Percentiles rank a stretch among this genome's conserved stretches.
Evolutionary conservation across 1,140 invertebrate genomes (phyloP).

Genomic region (Drosophila sp.): DNA sequence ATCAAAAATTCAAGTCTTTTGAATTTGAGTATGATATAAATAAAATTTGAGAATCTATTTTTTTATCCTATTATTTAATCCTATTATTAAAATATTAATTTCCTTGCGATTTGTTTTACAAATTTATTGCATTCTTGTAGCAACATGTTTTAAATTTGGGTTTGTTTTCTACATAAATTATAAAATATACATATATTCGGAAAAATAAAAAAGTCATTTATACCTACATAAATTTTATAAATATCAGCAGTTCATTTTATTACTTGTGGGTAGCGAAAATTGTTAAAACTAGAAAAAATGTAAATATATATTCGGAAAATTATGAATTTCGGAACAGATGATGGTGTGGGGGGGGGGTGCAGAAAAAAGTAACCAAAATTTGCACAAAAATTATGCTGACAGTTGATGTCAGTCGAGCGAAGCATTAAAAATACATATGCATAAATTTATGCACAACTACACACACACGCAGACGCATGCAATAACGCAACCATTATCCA

Average conservation of each 20-base stretch:
- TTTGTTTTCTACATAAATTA: not conserved
- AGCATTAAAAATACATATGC: conserved; percentile 79
- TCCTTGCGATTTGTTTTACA: too few relatives aligned
- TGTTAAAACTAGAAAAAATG: conserved; percentile 31
- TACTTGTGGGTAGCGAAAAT: not conserved
- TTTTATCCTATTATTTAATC: too few relatives aligned
- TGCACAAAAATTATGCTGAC: conserved; percentile 73
- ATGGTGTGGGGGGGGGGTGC: not conserved
- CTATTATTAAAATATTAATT: too few relatives aligned
- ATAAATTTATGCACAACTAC: conserved; percentile 73
- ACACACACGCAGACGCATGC: conserved; percentile 30
- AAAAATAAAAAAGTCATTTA: conserved; percentile 7
- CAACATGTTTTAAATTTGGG: too few relatives aligned
- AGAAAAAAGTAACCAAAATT: conserved; percentile 49
- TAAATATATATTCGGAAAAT: conserved; percentile 30
- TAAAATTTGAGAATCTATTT: too few relatives aligned
- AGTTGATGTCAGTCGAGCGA: conserved; percentile 75
- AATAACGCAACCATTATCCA: conserved; percentile 2
- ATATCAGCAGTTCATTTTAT: conserved; percentile 1
- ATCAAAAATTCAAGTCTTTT: too few relatives aligned
- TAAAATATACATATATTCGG: not conserved
- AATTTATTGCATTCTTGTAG: too few relatives aligned
- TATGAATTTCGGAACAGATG: not conserved
- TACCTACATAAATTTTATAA: conserved; percentile 7
- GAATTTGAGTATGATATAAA: too few relatives aligned